These are phyloP conservation scores for Mythimna albipuncta DNA, from an alignment of 2,888 invertebrate genomes.

Conservation along the genomic window DNA sequence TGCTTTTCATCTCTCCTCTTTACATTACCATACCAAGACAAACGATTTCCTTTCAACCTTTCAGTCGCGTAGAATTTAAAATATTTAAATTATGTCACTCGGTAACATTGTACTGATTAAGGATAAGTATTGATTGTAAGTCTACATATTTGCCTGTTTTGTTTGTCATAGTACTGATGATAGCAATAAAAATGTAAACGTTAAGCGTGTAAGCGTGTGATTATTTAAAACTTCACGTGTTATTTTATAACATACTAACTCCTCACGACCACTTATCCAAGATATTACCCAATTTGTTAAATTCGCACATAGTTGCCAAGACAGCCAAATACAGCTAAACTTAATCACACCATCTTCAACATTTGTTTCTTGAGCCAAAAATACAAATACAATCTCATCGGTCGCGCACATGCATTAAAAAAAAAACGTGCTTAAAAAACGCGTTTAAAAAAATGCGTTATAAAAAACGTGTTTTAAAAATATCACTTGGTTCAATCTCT, in stretches of 20 bases:
- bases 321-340: slow-evolving; percentile 18
- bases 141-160: not conserved
- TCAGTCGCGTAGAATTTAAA: too few relatives aligned
- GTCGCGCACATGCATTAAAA: slow-evolving; percentile 24
- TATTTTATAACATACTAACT: slow-evolving; percentile 8
- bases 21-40: too few relatives aligned
- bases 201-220: too few relatives aligned
- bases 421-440: slow-evolving; percentile 17
- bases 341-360: slow-evolving; percentile 38
- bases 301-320: slow-evolving; percentile 39
- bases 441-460: not conserved
- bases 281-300: slow-evolving; percentile 41
- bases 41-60: too few relatives aligned
- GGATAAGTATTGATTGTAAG: too few relatives aligned
- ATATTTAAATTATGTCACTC: too few relatives aligned
- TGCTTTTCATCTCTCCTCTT: too few relatives aligned
- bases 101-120: too few relatives aligned
- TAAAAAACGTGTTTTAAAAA: slow-evolving; percentile 21
- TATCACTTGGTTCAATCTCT: slow-evolving; percentile 48
- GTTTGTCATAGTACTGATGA: not conserved
- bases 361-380: slow-evolving; percentile 45
- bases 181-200: slow-evolving; percentile 5
- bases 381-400: slow-evolving; percentile 28
- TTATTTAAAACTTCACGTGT: not conserved
- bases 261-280: slow-evolving; percentile 13